phyloP scores from a whole-genome alignment of 2,888 invertebrate species.

The Epistrophe eligans region DNA sequence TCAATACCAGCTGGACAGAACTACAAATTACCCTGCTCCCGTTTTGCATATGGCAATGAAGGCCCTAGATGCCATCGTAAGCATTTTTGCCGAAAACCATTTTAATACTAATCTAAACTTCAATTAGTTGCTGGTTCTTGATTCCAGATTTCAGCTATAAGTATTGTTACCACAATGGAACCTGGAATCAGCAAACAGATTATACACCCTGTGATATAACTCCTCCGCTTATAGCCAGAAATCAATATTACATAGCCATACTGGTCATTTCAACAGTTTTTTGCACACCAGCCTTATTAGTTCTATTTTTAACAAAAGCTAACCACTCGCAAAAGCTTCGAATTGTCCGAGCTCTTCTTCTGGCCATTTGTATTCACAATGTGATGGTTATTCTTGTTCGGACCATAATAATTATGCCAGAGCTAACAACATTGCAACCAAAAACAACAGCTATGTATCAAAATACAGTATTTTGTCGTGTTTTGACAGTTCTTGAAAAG shows the following conservation, averaged over 20 bases:
- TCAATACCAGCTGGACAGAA: slow-evolving; percentile 83
- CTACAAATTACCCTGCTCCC: slow-evolving; percentile 85
- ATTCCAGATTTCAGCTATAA: slow-evolving; percentile 86
- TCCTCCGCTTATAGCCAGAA: slow-evolving; percentile 85
- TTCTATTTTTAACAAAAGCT: slow-evolving; percentile 86
- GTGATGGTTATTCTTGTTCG: slow-evolving; percentile 86
- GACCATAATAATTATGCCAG: slow-evolving; percentile 85
- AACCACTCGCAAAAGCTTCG: slow-evolving; percentile 85
- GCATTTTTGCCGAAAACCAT: slow-evolving; percentile 77
- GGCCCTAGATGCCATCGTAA: slow-evolving; percentile 86
- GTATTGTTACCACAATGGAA: slow-evolving; percentile 85
- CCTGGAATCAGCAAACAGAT: slow-evolving; percentile 86
- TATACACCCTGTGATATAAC: slow-evolving; percentile 86
- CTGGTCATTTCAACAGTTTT: slow-evolving; percentile 85
- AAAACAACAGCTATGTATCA: slow-evolving; percentile 84
- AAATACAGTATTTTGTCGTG: slow-evolving; percentile 85
- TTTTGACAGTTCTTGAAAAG: slow-evolving; percentile 86
- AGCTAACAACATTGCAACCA: slow-evolving; percentile 83
- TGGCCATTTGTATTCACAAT: slow-evolving; percentile 86
- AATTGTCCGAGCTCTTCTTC: slow-evolving; percentile 86
- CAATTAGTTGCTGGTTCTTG: not conserved
- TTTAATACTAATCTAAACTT: slow-evolving; percentile 8
- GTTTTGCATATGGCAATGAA: slow-evolving; percentile 86
- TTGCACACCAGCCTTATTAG: slow-evolving; percentile 86
- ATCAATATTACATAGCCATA: slow-evolving; percentile 85